A percentile compares a stretch with the other conserved stretches of the same genome.
Evolutionary conservation across 2,888 invertebrate genomes (phyloP).

Genomic region (Pinctada fucata): DNA sequence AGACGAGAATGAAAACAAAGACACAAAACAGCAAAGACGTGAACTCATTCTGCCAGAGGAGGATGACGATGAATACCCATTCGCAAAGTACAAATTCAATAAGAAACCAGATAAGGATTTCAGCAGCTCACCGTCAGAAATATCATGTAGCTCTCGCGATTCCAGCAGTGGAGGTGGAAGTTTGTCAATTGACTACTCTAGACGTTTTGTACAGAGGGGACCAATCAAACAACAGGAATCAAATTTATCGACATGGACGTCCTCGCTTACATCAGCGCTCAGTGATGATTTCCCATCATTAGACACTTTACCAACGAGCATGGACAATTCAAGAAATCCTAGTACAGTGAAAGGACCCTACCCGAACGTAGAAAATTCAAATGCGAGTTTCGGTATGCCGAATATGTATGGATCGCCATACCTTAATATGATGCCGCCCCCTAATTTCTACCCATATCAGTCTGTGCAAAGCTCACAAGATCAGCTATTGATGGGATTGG

Average conservation of each 20-base stretch:
- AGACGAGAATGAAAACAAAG: not conserved
- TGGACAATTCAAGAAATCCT: not conserved
- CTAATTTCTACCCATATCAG: not conserved
- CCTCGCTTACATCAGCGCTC: constrained; percentile 33
- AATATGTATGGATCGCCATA: not conserved
- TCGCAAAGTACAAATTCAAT: constrained; percentile 58
- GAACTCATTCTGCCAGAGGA: constrained; percentile 66
- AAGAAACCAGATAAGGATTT: constrained; percentile 46
- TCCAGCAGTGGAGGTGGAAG: constrained; percentile 6
- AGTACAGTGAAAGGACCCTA: not conserved
- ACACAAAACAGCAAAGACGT: not conserved
- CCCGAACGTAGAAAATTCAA: not conserved
- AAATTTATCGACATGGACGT: constrained; percentile 13
- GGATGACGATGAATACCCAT: constrained; percentile 61
- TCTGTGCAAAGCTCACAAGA: constrained; percentile 12
- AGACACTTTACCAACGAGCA: not conserved
- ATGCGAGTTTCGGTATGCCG: not conserved
- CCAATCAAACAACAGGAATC: not conserved
- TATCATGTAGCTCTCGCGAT: constrained; percentile 24
- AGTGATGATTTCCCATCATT: constrained; percentile 22
- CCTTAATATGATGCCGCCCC: not conserved
- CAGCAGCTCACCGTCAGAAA: constrained; percentile 26
- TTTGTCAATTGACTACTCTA: not conserved
- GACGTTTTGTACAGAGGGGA: constrained; percentile 15
- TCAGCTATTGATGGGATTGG: constrained; percentile 61